A percentile compares a stretch with the other conserved stretches of the same genome.
Evolutionary conservation across 2,113 vertebrate species (phyloP).

Genomic region (Sylvicapra grimmia): DNA sequence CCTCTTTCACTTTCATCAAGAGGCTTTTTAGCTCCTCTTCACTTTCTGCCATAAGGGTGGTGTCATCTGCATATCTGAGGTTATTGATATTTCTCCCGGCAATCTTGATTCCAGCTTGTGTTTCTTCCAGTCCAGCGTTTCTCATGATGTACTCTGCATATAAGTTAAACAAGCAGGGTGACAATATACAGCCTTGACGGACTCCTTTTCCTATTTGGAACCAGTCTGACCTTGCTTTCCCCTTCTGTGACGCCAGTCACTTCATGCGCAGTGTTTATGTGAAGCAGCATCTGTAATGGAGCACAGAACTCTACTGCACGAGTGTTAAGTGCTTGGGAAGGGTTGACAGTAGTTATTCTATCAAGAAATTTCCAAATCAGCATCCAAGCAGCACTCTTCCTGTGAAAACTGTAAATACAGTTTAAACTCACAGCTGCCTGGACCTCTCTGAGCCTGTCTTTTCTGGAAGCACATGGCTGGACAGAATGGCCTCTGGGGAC

Average conservation of each 20-base stretch:
- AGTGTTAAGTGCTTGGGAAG: background rate
- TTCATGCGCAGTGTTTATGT: accelerated
- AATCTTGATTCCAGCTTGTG: too few species aligned
- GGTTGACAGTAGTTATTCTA: background rate
- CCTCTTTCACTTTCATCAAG: too few species aligned
- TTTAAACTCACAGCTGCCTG: background rate
- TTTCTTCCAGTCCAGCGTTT: too few species aligned
- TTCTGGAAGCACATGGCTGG: background rate
- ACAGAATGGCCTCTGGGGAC: background rate
- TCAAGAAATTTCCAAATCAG: background rate
- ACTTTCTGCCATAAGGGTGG: too few species aligned
- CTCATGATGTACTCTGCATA: too few species aligned
- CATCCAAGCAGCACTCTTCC: background rate
- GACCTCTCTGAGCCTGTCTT: background rate
- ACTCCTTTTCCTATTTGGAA: too few species aligned
- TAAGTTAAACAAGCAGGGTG: too few species aligned
- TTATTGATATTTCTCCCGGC: too few species aligned
- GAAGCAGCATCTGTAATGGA: background rate
- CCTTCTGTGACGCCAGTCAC: background rate
- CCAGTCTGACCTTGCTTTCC: background rate
- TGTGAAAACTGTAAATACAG: background rate
- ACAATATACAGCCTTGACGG: too few species aligned
- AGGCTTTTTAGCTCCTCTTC: too few species aligned
- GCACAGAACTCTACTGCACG: accelerated
- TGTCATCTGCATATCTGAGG: too few species aligned